phyloP scores from a whole-genome alignment of 2,797 vertebrate species.

The Iguana delicatissima region DNA sequence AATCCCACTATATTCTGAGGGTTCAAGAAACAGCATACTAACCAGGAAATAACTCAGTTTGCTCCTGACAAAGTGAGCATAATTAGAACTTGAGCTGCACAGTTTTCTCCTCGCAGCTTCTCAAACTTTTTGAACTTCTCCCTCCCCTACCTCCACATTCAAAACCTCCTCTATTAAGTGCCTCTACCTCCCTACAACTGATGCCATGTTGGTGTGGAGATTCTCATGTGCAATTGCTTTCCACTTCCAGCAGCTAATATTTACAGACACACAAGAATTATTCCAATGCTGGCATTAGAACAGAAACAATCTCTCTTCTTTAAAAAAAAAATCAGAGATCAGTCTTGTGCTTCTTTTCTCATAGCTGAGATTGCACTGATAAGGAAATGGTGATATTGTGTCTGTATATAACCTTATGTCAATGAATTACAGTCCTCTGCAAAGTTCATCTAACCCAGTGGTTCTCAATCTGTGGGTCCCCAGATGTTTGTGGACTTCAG shows the following conservation, averaged over 20 bases:
- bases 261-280: neutral
- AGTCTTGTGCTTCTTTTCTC: neutral
- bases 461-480: no score
- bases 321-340: neutral
- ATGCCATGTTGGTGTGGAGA: neutral
- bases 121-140: neutral
- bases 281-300: neutral
- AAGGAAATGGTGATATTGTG: no score
- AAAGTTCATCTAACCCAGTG: neutral
- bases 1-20: neutral
- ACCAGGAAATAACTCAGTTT: neutral
- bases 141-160: neutral
- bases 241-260: neutral
- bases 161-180: neutral
- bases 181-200: neutral
- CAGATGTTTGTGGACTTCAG: no score
- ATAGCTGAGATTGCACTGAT: neutral
- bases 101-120: neutral
- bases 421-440: neutral
- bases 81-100: neutral
- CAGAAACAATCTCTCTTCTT: neutral
- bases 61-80: neutral
- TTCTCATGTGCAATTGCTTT: neutral
- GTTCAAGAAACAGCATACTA: neutral
- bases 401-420: neutral